These are phyloP conservation scores for Ophiothrix spiculata DNA, from an alignment of 35 echinoderm and acorn worm genomes.

Conservation along the genomic window DNA sequence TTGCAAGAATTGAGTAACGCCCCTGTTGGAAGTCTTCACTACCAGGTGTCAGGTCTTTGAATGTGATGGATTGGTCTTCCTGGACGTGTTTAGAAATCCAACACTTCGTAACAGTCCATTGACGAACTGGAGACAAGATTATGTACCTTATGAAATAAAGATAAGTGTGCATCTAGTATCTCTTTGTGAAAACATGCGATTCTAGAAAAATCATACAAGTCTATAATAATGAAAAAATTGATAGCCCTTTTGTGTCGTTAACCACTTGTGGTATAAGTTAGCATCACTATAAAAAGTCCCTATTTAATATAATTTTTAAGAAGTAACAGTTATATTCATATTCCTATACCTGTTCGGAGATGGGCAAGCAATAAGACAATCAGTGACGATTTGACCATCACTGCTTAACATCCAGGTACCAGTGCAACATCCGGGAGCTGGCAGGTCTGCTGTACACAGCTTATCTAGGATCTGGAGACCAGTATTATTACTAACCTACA, in stretches of 20 bases:
- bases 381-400: neutral
- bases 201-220: too few species aligned
- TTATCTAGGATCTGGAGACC: neutral
- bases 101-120: neutral
- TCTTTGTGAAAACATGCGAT: too few species aligned
- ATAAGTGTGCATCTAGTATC: too few species aligned
- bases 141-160: too few species aligned
- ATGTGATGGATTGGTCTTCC: neutral
- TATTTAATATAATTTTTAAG: too few species aligned
- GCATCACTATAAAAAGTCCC: too few species aligned
- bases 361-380: neutral
- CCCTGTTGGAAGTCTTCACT: neutral
- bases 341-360: too few species aligned
- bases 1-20: neutral
- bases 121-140: neutral
- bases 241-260: too few species aligned
- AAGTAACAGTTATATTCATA: too few species aligned
- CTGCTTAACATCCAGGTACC: neutral
- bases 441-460: neutral
- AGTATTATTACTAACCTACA: too few species aligned
- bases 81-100: neutral
- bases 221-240: too few species aligned
- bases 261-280: too few species aligned
- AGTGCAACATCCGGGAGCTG: neutral
- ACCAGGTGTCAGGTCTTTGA: neutral